phyloP scores from a whole-genome alignment of 2,797 vertebrate species.

The Eidolon dupreanum region DNA sequence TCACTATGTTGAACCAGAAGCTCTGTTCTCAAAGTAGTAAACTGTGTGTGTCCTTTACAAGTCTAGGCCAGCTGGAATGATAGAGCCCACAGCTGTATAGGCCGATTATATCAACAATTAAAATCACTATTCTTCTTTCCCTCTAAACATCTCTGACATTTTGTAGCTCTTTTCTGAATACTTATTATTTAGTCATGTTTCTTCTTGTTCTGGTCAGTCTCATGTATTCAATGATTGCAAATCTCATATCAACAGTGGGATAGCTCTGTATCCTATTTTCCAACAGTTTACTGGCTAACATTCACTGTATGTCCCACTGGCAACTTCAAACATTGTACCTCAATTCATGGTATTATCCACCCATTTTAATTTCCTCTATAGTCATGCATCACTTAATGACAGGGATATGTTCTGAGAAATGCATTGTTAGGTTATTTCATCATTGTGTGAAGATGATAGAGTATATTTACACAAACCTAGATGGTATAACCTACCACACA shows the following conservation, averaged over 20 bases:
- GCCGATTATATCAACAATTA: not conserved
- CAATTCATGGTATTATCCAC: not conserved
- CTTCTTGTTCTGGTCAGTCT: not conserved
- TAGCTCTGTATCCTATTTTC: not conserved
- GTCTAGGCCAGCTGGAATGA: not conserved
- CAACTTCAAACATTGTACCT: not conserved
- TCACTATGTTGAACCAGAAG: not conserved
- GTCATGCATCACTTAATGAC: not conserved
- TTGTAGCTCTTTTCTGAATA: not conserved
- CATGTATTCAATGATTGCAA: fast-evolving
- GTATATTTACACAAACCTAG: not conserved
- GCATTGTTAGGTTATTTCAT: not conserved
- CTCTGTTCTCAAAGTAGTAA: not conserved
- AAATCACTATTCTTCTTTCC: not conserved
- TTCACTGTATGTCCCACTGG: not conserved
- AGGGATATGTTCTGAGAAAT: not conserved
- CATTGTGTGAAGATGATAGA: not conserved
- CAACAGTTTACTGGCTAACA: not conserved
- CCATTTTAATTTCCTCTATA: not conserved
- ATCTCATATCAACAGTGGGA: not conserved
- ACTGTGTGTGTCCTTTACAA: not conserved
- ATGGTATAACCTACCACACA: not conserved
- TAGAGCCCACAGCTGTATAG: not conserved
- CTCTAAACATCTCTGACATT: not conserved
- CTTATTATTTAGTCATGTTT: not conserved